Evolutionary conservation across 1,140 invertebrate genomes (phyloP), one percentile per base, ranked within the genome.

Genomic region (Camponotus pennsylvanicus): DNA sequence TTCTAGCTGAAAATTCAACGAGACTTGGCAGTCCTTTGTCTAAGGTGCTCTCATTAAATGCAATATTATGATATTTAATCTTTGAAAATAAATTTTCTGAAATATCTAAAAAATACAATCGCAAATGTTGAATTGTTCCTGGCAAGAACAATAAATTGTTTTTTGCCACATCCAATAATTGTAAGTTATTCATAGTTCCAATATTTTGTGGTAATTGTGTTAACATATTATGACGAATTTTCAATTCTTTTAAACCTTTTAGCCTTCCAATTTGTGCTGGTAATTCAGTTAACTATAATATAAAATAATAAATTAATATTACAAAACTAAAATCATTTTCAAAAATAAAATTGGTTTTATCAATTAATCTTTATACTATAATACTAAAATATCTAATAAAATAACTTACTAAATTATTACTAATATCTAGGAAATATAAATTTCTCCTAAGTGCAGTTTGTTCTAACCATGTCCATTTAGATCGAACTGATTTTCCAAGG

Each of bases 381-480:
- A 45, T 11, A 18, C 40, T n/a, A 40, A 40, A 40, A 40, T 40
- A 40, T 40, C 27, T 27, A 27, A 40, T 40, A 40, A 40, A 40
- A 18, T 1, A 32, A 88, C 87, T 95, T 88, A 97, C 94, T 75
- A 95, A 91, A 94, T 98, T 98, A 75, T 95, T 92, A 92, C 95
- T 96, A 42, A 98, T 90, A 94, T 97, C 96, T 34, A 98, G 93
- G 18, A 96, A 92, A 88, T 95, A 95, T 40, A 97, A 90, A 37
- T 91, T 95, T 75, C 95, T 96, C 4, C 88, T 93, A 55, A 96
- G 95, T 77, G 95, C 93, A 34, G 93, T 84, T 34, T 96, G 96
- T 61, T 96, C 94, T 57, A 97, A 89, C 97, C 97, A 97, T 64
- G 93, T 90, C 97, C 97, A 97, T 85, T 97, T 96, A 69, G 93